Base-by-base conservation (phyloP, 2,797 vertebrate genomes). In the Paedocypris micromegethes region DNA sequence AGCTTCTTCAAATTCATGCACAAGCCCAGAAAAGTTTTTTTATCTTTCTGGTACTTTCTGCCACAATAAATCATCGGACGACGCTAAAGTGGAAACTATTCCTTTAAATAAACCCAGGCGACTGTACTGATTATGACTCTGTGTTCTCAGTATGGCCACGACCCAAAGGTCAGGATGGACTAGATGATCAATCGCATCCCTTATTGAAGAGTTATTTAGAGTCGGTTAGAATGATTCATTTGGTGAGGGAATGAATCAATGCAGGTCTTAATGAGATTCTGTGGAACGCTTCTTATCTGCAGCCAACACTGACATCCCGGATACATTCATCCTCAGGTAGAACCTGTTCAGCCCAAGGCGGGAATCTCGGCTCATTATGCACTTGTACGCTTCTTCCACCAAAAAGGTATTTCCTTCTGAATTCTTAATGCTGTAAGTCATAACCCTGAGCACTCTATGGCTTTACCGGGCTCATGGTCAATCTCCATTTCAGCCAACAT, bases 161-260 rank as follows among this genome's bases (percentile, higher is more conserved):
- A 77, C 72, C 70, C 71, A 85, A 88, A 85, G 84, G 84, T 75
- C 86, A 80, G 79, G 82, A 79, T 70, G 81, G 80, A 85, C 80
- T 82, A 78, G 80, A 72, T 80, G 86, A 90, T 90, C 86, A 87
- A 87, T 88, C 84, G 75, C 72, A 79, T 81, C 80, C 23, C 86
- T 84, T 81, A 86, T 86, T 85, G 86, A 81, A 85, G 78, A 84
- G 81, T 83, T 87, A 88, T 87, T 86, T 85, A 81, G 86, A 88
- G 83, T 86, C 82, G 83, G 81, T 83, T 80, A 72, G 83, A 85
- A 77, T 85, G 84, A 88, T 88, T 85, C 82, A 82, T 74, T 86
- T 86, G 82, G 83, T 84, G 69, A 43, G 77, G 82, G 83, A 67
- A 73, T 75, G 73, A 80, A 84, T 83, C 82, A 78, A 78, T 78